Conservation (phyloP, 2,797 vertebrate species). For the Bradypodion pumilum region DNA sequence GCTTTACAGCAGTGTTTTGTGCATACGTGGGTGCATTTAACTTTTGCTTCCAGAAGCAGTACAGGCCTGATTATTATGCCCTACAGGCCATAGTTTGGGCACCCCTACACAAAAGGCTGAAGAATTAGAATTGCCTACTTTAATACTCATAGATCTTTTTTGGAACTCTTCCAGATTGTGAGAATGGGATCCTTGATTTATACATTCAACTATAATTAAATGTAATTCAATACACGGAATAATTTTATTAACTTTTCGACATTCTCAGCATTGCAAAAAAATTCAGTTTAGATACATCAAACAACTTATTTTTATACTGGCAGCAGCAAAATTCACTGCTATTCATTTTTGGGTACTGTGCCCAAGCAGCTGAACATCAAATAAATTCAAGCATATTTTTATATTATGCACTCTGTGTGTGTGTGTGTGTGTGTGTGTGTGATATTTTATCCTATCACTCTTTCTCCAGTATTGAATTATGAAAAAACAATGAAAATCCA, state of each 20-base stretch:
- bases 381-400: slow-evolving; percentile 44
- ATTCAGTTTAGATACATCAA: background rate
- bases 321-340: slow-evolving; percentile 56
- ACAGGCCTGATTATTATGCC: too few relatives aligned
- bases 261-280: background rate
- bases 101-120: too few relatives aligned
- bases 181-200: too few relatives aligned
- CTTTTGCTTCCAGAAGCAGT: too few relatives aligned
- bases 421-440: background rate
- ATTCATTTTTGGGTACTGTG: slow-evolving; percentile 38
- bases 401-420: background rate
- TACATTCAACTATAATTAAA: background rate
- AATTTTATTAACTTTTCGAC: background rate
- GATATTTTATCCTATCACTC: background rate
- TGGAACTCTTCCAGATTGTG: too few relatives aligned
- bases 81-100: too few relatives aligned
- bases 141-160: too few relatives aligned
- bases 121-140: too few relatives aligned
- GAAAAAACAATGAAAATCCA: background rate
- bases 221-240: background rate
- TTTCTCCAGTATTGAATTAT: background rate
- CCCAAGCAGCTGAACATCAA: slow-evolving; percentile 58
- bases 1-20: too few relatives aligned
- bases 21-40: too few relatives aligned
- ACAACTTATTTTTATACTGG: background rate